phyloP scores from a whole-genome alignment of 2,888 invertebrate genomes.

The Coleophora deauratella region DNA sequence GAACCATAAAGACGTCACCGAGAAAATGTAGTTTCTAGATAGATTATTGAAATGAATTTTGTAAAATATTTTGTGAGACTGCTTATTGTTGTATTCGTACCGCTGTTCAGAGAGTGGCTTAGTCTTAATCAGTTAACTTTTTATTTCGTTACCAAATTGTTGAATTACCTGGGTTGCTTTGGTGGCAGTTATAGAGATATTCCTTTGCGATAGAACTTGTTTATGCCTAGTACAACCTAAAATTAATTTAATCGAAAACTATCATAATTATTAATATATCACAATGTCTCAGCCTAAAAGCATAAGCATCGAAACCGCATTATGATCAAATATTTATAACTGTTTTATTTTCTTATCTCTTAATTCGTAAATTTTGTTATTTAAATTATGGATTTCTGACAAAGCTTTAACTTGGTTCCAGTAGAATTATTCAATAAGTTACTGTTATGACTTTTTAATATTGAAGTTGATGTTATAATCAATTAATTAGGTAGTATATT shows the following conservation, averaged over 20 bases:
- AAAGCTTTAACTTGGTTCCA: slow-evolving; percentile 75
- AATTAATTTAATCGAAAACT: too few relatives aligned
- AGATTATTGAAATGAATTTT: slow-evolving; percentile 65
- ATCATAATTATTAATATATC: too few relatives aligned
- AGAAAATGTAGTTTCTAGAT: slow-evolving; percentile 66
- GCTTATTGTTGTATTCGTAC: slow-evolving; percentile 73
- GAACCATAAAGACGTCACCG: slow-evolving; percentile 63
- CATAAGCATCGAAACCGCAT: slow-evolving; percentile 51
- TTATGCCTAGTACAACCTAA: slow-evolving; percentile 38
- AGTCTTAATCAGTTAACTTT: slow-evolving; percentile 63
- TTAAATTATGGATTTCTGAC: slow-evolving; percentile 71
- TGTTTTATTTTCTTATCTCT: slow-evolving; percentile 65
- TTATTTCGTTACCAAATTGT: slow-evolving; percentile 74
- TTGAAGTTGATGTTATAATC: slow-evolving; percentile 73
- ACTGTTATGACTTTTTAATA: slow-evolving; percentile 70
- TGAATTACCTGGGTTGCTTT: slow-evolving; percentile 63
- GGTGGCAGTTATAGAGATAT: slow-evolving; percentile 54
- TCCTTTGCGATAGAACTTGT: slow-evolving; percentile 31
- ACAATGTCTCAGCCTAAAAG: too few relatives aligned
- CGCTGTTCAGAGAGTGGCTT: slow-evolving; percentile 60
- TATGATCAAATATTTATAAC: slow-evolving; percentile 73
- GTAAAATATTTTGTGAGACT: slow-evolving; percentile 74
- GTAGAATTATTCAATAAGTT: slow-evolving; percentile 72
- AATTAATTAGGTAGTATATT: slow-evolving; percentile 69
- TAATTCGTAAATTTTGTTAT: slow-evolving; percentile 71